phyloP scores from a whole-genome alignment of 2,113 vertebrate species.

The Balaeniceps rex region DNA sequence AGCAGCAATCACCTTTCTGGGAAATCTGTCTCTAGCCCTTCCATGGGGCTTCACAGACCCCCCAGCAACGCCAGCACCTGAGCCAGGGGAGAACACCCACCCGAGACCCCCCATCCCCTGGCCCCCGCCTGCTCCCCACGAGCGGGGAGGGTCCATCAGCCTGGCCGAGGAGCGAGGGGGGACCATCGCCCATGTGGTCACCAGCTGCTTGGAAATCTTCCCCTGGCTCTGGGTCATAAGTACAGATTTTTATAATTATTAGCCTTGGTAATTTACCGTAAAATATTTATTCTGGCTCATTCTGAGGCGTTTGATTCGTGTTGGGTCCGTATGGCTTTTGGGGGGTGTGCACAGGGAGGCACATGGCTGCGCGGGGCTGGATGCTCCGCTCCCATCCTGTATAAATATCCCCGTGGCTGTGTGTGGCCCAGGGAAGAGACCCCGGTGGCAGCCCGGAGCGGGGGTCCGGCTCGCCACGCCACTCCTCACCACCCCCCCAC shows the following conservation, averaged over 20 bases:
- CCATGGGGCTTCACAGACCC: neutral
- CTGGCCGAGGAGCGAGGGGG: neutral
- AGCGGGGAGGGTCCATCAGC: neutral
- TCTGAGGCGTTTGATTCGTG: neutral
- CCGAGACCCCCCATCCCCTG: neutral
- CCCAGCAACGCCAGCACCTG: neutral
- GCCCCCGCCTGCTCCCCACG: neutral
- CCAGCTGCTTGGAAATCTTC: conserved; percentile 62
- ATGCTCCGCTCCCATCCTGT: neutral
- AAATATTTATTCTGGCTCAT: conserved; percentile 68
- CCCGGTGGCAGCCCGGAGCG: neutral
- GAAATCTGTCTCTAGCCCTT: neutral
- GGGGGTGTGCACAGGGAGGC: neutral
- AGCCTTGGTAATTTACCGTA: conserved; percentile 58
- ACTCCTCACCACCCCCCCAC: neutral
- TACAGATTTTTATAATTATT: conserved; percentile 69
- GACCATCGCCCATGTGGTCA: conserved; percentile 37
- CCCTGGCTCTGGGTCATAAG: conserved; percentile 23
- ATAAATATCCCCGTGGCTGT: neutral
- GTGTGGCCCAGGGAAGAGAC: neutral
- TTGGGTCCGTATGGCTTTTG: neutral
- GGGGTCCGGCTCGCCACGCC: rapidly evolving
- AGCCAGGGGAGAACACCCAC: neutral
- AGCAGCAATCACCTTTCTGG: rapidly evolving
- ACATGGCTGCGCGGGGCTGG: neutral